Evolutionary conservation across 1,140 invertebrate species (phyloP), one percentile per base, ranked within the genome.

Genomic region (Diploscapter pachys): DNA sequence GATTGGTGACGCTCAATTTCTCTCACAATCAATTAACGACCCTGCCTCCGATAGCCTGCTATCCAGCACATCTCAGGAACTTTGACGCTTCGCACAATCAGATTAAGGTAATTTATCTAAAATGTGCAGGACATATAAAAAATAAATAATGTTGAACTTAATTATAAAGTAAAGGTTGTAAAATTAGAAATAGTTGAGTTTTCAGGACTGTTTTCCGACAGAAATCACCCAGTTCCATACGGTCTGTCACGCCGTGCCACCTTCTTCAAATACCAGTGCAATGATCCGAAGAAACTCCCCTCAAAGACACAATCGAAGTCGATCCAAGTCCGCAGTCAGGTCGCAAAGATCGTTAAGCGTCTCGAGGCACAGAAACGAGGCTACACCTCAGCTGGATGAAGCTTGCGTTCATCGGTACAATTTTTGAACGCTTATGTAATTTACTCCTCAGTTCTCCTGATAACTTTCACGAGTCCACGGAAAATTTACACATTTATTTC

Each of bases 61-160:
- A 95, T 86, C 95, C 96, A 3, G 90, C 90, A 57, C 91, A 90
- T 63, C 86, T 98, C 49, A 93, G 94, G 78, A 94, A 96, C 85
- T 86, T 98, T 2, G 95, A 98, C 87, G 87, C 98, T 13, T 94
- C 92, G 5, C 92, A 96, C 83, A 98, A 98, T 87, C 91, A 92
- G 83, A 93, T 98, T 67, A 90, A 90, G 1, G 70, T 72, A 8
- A 2, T 5, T 72, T 49, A 31, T 31, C 31, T 31, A 31, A 31
- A 31, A 31, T 31, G 1, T 31, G 1, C 31, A 31, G 31, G 31
- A 31, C 31, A 31, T 31, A 31, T 31, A 31, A 31, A 31, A 1
- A 31, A 31, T 31, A 31, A 31, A 31, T 31, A 31, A 31, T 31
- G 31, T 31, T 31, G 31, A 31, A 31, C 31, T 31, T 31, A 31